Evolutionary conservation across 2,113 vertebrate genomes (phyloP).

Genomic region (Cygnus buccinator): DNA sequence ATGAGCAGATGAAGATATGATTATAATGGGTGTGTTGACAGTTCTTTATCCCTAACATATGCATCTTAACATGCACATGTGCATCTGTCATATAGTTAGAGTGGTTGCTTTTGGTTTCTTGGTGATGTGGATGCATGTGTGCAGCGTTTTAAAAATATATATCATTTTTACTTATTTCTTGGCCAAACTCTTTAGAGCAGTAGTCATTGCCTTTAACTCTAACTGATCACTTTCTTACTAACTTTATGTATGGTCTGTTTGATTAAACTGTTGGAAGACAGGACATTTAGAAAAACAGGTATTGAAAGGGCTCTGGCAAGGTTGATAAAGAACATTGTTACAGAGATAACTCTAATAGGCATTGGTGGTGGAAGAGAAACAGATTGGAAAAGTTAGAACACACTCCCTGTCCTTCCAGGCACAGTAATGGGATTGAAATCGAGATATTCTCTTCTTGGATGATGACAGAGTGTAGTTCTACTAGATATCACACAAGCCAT

Average conservation of each 20-base stretch:
- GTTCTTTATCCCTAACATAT: slow-evolving; percentile 76
- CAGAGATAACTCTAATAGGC: slow-evolving; percentile 36
- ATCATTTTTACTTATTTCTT: background rate
- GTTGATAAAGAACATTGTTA: background rate
- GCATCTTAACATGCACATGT: slow-evolving; percentile 76
- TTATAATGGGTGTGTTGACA: slow-evolving; percentile 84
- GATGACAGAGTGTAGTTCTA: slow-evolving; percentile 24
- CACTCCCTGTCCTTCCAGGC: slow-evolving; percentile 3
- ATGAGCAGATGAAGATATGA: slow-evolving; percentile 79
- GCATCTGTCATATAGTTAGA: slow-evolving; percentile 67
- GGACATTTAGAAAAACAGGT: slow-evolving; percentile 2
- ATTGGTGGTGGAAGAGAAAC: background rate
- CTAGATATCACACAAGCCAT: background rate
- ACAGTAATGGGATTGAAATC: background rate
- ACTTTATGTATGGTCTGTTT: background rate
- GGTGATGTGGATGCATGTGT: background rate
- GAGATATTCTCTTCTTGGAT: background rate
- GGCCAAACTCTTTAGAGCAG: background rate
- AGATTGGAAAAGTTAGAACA: slow-evolving; percentile 29
- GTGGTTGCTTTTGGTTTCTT: slow-evolving; percentile 42
- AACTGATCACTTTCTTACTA: background rate
- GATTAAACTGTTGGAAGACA: background rate
- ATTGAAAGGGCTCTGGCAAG: slow-evolving; percentile 33
- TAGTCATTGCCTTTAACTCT: background rate
- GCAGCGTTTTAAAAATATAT: slow-evolving; percentile 2